Evolutionary conservation across 2,113 vertebrate genomes (phyloP).

Genomic region (Grallaria varia): DNA sequence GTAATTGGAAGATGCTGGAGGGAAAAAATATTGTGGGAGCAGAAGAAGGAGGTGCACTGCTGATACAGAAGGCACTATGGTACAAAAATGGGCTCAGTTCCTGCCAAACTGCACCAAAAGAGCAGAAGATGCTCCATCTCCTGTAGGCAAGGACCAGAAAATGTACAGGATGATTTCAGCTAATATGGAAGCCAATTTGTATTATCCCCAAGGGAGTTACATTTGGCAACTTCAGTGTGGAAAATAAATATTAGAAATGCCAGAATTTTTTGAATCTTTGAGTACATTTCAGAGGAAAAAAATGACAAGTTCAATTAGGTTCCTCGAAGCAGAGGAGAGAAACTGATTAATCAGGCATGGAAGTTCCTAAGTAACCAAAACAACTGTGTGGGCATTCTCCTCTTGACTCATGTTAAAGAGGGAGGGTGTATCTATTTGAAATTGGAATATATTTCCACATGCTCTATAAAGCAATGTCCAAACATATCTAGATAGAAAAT

Average conservation of each 20-base stretch:
- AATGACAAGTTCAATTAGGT: conserved; percentile 64
- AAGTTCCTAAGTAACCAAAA: conserved; percentile 72
- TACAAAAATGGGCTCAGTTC: background rate
- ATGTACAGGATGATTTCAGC: background rate
- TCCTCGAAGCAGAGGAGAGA: conserved; percentile 59
- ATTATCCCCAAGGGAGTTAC: background rate
- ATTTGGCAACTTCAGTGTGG: background rate
- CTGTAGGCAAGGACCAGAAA: background rate
- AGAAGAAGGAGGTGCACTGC: background rate
- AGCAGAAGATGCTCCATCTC: background rate
- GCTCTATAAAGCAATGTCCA: conserved; percentile 33
- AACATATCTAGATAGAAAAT: conserved; percentile 26
- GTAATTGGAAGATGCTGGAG: conserved; percentile 65
- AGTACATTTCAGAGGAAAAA: conserved; percentile 47
- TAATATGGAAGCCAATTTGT: background rate
- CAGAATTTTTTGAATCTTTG: background rate
- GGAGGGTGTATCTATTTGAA: conserved; percentile 53
- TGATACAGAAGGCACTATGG: background rate
- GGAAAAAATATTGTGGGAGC: conserved; percentile 39
- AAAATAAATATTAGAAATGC: conserved; percentile 60
- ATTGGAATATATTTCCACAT: conserved; percentile 50
- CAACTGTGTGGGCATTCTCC: conserved; percentile 68
- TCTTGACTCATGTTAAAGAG: conserved; percentile 65
- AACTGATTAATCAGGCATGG: conserved; percentile 68
- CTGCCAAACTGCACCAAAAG: background rate